Conservation (phyloP, 2,888 invertebrate genomes). For the Venusia cambrica region DNA sequence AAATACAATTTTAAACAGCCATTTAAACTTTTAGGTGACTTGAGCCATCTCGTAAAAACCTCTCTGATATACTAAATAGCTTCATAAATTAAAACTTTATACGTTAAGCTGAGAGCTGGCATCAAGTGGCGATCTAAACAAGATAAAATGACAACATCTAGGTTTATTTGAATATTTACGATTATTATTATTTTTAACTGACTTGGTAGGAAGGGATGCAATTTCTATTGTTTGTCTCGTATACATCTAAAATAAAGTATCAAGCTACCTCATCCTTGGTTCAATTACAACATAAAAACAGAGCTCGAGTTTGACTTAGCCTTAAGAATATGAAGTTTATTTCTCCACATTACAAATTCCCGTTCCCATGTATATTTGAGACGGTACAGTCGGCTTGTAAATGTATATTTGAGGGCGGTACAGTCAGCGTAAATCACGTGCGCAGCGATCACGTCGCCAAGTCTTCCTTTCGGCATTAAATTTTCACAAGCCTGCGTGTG, state of each 20-base stretch:
- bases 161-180: too few species aligned
- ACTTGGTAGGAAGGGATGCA: too few species aligned
- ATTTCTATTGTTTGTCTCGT: too few species aligned
- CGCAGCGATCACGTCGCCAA: slow-evolving; percentile 39
- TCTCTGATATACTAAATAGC: slow-evolving; percentile 32
- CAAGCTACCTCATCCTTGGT: too few species aligned
- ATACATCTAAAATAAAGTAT: too few species aligned
- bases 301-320: too few species aligned
- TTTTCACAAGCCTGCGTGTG: slow-evolving; percentile 37
- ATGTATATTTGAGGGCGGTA: slow-evolving; percentile 32
- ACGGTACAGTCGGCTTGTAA: slow-evolving; percentile 32
- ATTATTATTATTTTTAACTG: too few species aligned
- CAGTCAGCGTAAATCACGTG: slow-evolving; percentile 44
- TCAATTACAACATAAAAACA: too few species aligned
- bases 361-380: slow-evolving; percentile 30
- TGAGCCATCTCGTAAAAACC: slow-evolving; percentile 31
- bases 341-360: slow-evolving; percentile 29
- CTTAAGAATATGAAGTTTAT: too few species aligned
- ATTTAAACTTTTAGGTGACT: slow-evolving; percentile 23
- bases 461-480: slow-evolving; percentile 45
- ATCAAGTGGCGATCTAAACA: slow-evolving; percentile 27
- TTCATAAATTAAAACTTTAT: slow-evolving; percentile 31
- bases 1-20: slow-evolving; percentile 14
- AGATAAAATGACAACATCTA: slow-evolving; percentile 16
- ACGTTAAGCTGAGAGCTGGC: slow-evolving; percentile 28